A percentile compares a stretch with the other conserved stretches of the same genome.
Evolutionary conservation across 2,797 vertebrate genomes (phyloP).

Genomic region (Ataeniobius toweri): DNA sequence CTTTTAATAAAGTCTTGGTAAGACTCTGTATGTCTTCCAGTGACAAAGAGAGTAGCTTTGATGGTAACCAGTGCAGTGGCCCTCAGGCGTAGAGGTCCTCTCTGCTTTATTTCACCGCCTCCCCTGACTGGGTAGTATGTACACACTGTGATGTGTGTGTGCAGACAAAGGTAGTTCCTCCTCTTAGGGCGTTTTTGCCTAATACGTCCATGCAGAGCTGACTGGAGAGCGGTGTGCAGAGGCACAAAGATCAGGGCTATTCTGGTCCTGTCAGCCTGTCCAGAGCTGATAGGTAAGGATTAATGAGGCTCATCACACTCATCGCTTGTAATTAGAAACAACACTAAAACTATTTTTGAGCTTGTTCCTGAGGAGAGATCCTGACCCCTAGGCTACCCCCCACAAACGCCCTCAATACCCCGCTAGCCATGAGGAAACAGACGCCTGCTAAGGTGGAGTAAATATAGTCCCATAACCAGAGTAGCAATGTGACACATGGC

Average conservation of each 20-base stretch:
- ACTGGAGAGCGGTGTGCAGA: conserved; percentile 73
- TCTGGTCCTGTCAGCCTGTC: conserved; percentile 85
- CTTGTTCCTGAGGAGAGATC: conserved; percentile 85
- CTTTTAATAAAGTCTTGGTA: conserved; percentile 29
- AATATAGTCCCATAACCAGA: conserved; percentile 79
- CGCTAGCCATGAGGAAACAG: conserved; percentile 59
- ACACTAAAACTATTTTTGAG: conserved; percentile 86
- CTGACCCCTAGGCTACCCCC: conserved; percentile 74
- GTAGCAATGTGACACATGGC: conserved; percentile 68
- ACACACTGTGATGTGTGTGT: conserved; percentile 38
- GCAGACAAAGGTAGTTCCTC: conserved; percentile 61
- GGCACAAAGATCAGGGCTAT: conserved; percentile 89
- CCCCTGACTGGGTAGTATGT: conserved; percentile 48
- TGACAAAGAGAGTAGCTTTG: conserved; percentile 53
- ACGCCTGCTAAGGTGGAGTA: conserved; percentile 69
- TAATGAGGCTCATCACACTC: conserved; percentile 87
- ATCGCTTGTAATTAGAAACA: conserved; percentile 91
- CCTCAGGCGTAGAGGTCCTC: conserved; percentile 44
- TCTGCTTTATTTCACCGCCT: conserved; percentile 69
- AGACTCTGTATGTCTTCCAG: conserved; percentile 48
- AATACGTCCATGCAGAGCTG: conserved; percentile 85
- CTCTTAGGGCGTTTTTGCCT: conserved; percentile 75
- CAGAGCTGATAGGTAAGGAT: conserved; percentile 88
- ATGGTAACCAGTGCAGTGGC: conserved; percentile 60
- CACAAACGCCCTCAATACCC: conserved; percentile 54